Evolutionary conservation across 2,888 invertebrate species (phyloP), one percentile per base, ranked within the genome.

Genomic region (Polyploca ridens): DNA sequence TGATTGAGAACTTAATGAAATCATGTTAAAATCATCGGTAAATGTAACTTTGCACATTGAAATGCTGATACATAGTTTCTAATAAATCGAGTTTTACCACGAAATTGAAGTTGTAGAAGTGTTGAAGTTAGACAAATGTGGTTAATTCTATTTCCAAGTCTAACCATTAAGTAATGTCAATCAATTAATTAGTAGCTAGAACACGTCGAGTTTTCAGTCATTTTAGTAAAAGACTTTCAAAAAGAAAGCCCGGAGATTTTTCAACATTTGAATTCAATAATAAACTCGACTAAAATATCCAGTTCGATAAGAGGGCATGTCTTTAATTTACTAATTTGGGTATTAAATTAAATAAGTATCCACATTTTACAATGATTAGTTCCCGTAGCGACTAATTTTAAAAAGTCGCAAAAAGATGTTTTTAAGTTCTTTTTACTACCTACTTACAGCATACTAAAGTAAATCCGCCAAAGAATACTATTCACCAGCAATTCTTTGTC

Each of bases 91-190:
- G 16, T 54, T 54, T 19, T 10, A 54, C 54, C n/a, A 54, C n/a
- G 16, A 54, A 49, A 49, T 54, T 16, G 54, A 19, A 54, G 19
- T 54, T 19, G 54, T 54, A 54, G 54, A 54, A 54, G 54, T 19
- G 54, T 54, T 54, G 54, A 54, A 46, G 16, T 54, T 7, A 54
- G 49, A 54, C 49, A 54, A 54, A 54, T 54, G 54, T 19, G 19
- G 54, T 19, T 54, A 54, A 54, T 54, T 54, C 54, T 10, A n/a
- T 19, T 19, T 54, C 54, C 1, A 54, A 54, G 54, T 19, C 10
- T 19, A 7, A 54, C 54, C 19, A 19, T 10, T 54, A 19, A 54
- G 54, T 54, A 54, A 54, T 54, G 54, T 3, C 7, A 54, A 10
- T 54, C 54, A 54, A 54, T 19, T 54, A 54, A 54, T 54, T 54